Evolutionary conservation across 2,888 invertebrate genomes (phyloP).

Genomic region (Drosophila rellima): DNA sequence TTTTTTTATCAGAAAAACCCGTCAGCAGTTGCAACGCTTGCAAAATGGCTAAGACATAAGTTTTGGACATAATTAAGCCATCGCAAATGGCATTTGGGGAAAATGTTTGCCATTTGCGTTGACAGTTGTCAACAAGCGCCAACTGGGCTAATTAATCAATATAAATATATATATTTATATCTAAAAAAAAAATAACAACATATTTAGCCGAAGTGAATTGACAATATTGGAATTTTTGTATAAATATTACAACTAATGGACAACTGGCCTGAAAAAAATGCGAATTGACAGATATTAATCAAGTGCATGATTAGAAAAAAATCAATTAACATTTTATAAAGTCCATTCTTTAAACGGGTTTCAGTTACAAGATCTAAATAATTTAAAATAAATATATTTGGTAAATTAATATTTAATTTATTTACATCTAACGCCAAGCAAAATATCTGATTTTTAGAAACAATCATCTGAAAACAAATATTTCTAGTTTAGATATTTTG

Average conservation of each 20-base stretch:
- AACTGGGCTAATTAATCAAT: slow-evolving; percentile 66
- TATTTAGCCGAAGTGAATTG: slow-evolving; percentile 23
- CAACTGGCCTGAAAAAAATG: slow-evolving; percentile 19
- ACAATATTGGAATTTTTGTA: slow-evolving; percentile 11
- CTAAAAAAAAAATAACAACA: slow-evolving; percentile 36
- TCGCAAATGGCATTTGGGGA: slow-evolving; percentile 61
- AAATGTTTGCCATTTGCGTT: slow-evolving; percentile 78
- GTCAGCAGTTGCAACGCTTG: slow-evolving; percentile 57
- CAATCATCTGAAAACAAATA: no score
- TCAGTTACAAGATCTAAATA: neutral
- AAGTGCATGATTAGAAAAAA: neutral
- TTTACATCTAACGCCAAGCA: neutral
- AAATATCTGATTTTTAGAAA: no score
- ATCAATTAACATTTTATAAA: neutral
- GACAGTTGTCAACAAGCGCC: slow-evolving; percentile 71
- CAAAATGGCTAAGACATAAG: slow-evolving; percentile 66
- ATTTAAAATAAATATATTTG: neutral
- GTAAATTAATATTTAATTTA: neutral
- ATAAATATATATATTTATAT: slow-evolving; percentile 7
- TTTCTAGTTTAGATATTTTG: neutral
- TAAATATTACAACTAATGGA: slow-evolving; percentile 29
- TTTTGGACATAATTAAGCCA: slow-evolving; percentile 81
- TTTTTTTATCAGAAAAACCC: slow-evolving; percentile 55
- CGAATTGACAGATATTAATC: slow-evolving; percentile 20
- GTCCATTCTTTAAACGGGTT: no score